A percentile compares a stretch with the other conserved stretches of the same genome.
Conservation (phyloP, 2,113 vertebrate species). For the Butorides virescens region DNA sequence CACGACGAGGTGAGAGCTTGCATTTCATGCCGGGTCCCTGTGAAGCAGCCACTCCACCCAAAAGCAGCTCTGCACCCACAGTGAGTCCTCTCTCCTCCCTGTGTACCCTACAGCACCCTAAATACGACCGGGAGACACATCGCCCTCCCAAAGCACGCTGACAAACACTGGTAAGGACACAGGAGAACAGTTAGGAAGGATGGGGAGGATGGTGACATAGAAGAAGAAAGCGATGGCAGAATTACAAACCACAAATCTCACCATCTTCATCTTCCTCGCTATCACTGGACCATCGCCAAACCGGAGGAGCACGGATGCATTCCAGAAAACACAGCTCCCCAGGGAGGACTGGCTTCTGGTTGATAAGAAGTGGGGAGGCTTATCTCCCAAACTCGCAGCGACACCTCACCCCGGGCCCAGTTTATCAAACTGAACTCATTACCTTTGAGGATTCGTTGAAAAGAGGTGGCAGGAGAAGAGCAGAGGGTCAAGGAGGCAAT, state of each 20-base stretch:
- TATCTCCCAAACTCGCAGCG: not conserved
- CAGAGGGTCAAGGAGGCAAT: not conserved
- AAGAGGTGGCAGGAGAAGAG: not conserved
- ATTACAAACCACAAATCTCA: not conserved
- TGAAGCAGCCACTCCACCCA: not conserved
- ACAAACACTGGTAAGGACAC: not conserved
- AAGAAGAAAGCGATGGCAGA: not conserved
- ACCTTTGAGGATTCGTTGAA: not conserved
- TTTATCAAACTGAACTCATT: not conserved
- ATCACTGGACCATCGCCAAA: not conserved
- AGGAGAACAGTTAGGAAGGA: not conserved
- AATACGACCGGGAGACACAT: not conserved
- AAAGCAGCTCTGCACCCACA: not conserved
- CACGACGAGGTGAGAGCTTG: not conserved
- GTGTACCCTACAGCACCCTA: accelerated
- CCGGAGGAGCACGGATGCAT: not conserved
- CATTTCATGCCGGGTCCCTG: accelerated
- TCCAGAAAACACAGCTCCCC: slow-evolving; percentile 1
- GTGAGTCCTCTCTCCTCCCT: not conserved
- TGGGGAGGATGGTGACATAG: not conserved
- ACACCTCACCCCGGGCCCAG: not conserved
- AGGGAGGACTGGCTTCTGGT: not conserved
- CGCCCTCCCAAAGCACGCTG: accelerated
- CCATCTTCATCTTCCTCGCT: not conserved
- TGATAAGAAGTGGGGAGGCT: not conserved